Evolutionary conservation across 2,113 vertebrate species (phyloP).

Genomic region (Chlorocebus sabaeus): DNA sequence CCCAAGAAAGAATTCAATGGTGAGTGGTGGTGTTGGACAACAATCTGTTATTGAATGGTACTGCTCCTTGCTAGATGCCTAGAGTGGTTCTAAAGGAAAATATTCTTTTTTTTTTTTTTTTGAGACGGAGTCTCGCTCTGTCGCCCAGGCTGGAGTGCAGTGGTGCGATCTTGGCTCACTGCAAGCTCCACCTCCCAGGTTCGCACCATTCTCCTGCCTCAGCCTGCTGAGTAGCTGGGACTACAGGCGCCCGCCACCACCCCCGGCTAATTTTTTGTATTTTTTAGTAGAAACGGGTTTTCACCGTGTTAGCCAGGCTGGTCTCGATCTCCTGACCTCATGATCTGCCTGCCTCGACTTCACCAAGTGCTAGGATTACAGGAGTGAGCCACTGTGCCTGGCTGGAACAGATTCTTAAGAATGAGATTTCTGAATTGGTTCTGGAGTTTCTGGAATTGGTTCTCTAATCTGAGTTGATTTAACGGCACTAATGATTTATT

Average conservation of each 20-base stretch:
- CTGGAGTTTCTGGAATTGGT: not conserved
- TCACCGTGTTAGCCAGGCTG: not conserved
- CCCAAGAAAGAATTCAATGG: too few species aligned
- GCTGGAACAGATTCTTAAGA: not conserved
- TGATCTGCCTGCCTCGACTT: not conserved
- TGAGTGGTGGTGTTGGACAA: too few species aligned
- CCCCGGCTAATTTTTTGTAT: not conserved
- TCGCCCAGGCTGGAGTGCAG: too few species aligned
- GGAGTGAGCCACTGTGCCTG: not conserved
- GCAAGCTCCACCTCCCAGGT: too few species aligned
- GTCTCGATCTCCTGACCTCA: not conserved
- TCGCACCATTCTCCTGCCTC: too few species aligned
- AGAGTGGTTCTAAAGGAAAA: too few species aligned
- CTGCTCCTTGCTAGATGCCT: too few species aligned
- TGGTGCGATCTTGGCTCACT: too few species aligned
- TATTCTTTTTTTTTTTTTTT: too few species aligned
- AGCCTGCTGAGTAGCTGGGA: not conserved
- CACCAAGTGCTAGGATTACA: not conserved
- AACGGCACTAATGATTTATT: not conserved
- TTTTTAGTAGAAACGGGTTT: not conserved
- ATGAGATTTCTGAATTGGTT: not conserved
- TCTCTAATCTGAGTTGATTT: not conserved
- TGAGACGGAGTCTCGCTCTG: too few species aligned
- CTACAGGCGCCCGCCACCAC: not conserved
- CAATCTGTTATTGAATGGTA: too few species aligned